A percentile compares a stretch with the other conserved stretches of the same genome.
Evolutionary conservation across 2,797 vertebrate genomes (phyloP).

Genomic region (Chelonia mydas): DNA sequence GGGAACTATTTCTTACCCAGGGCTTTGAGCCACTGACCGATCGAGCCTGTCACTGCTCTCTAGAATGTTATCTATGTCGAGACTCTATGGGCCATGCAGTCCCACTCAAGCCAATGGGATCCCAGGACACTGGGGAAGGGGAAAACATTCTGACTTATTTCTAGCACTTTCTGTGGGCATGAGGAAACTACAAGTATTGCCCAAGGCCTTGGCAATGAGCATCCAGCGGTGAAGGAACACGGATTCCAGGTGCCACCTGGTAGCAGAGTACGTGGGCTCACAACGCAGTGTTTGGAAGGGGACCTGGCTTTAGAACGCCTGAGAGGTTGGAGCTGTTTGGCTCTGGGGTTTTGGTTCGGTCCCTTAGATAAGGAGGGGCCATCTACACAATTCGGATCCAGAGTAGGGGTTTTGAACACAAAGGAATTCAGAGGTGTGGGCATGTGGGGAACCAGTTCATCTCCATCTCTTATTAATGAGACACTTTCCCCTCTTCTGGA

Average conservation of each 20-base stretch:
- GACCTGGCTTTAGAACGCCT: not conserved
- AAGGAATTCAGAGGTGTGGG: not conserved
- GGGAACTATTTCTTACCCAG: not conserved
- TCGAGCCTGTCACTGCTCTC: not conserved
- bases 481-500: not conserved
- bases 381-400: not conserved
- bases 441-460: not conserved
- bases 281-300: not conserved
- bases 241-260: not conserved
- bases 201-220: not conserved
- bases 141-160: not conserved
- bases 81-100: not conserved
- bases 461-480: not conserved
- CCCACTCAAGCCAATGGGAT: not conserved
- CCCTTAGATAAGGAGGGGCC: not conserved
- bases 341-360: not conserved
- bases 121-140: not conserved
- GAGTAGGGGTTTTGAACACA: not conserved
- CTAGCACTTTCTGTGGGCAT: not conserved
- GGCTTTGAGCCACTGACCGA: not conserved
- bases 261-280: not conserved
- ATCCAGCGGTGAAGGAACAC: not conserved
- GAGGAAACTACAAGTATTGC: not conserved
- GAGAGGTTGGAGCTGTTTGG: not conserved
- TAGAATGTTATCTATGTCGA: not conserved